Percentiles rank a stretch among this genome's conserved stretches.
These are phyloP conservation scores for Sphecodes monilicornis DNA, from an alignment of 2,888 invertebrate genomes.

Conservation along the genomic window DNA sequence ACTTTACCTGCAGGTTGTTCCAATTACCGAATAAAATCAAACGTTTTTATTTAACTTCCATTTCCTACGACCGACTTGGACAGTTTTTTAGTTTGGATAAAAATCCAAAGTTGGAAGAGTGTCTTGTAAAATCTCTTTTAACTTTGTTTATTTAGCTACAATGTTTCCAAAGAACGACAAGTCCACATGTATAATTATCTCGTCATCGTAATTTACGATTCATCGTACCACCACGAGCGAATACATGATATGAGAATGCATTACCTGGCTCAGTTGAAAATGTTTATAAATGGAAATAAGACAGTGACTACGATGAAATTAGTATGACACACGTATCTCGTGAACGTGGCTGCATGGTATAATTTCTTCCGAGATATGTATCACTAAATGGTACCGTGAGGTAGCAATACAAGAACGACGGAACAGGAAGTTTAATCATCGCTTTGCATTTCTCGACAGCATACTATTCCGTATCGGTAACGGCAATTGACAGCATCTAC, in stretches of 20 bases:
- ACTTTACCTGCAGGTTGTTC: no score
- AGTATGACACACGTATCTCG: conserved; percentile 20
- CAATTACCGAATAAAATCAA: no score
- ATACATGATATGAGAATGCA: neutral
- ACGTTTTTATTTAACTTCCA: no score
- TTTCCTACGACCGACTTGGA: no score
- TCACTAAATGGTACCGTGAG: neutral
- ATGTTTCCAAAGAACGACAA: neutral
- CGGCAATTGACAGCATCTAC: neutral
- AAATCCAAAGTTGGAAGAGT: no score
- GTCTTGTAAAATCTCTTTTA: no score
- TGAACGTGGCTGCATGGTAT: conserved; percentile 28
- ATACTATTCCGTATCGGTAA: neutral
- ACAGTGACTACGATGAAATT: conserved; percentile 22
- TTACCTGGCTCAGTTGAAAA: neutral
- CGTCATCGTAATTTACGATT: neutral
- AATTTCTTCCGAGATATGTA: conserved; percentile 21
- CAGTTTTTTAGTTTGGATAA: no score
- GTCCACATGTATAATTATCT: neutral
- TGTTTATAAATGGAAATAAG: conserved; percentile 8
- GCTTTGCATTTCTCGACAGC: neutral
- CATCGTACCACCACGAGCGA: neutral
- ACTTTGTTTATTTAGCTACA: neutral
- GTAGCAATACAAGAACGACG: conserved; percentile 2
- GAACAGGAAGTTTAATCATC: conserved; percentile 12